Percentiles rank a stretch among this genome's conserved stretches.
Conservation (phyloP, 2,888 invertebrate genomes). For the Sphaerophoria taeniata region DNA sequence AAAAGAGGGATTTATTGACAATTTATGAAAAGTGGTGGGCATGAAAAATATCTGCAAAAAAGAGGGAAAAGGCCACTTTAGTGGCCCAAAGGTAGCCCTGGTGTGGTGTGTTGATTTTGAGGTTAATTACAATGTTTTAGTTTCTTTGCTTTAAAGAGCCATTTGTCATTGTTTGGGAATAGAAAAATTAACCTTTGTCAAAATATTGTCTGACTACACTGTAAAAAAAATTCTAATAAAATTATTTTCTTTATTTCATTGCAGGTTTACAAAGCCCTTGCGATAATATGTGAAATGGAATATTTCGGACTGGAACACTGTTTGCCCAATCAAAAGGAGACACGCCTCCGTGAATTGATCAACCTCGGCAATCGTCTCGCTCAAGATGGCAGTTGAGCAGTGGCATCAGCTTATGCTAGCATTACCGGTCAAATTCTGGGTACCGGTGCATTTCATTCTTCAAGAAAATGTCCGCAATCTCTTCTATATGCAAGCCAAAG, state of each 20-base stretch:
- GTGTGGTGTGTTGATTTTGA: constrained; percentile 50
- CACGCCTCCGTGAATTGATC: constrained; percentile 92
- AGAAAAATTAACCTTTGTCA: background rate
- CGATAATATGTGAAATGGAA: constrained; percentile 92
- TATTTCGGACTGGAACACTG: constrained; percentile 92
- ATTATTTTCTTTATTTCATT: background rate
- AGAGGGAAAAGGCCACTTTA: no score
- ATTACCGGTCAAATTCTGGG: no score
- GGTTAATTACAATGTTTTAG: constrained; percentile 39
- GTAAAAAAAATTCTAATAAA: background rate
- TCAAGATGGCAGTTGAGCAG: constrained; percentile 80
- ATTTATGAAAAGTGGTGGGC: no score
- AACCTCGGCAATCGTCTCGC: constrained; percentile 89
- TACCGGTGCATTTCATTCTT: constrained; percentile 92
- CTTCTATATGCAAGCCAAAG: constrained; percentile 92
- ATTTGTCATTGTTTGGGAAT: background rate
- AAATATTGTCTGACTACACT: background rate
- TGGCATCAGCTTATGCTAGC: no score
- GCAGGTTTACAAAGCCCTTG: constrained; percentile 92
- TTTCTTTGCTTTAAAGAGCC: constrained; percentile 7
- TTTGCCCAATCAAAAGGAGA: constrained; percentile 83
- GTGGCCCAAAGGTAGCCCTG: no score
- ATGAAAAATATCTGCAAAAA: no score
- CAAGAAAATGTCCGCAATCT: constrained; percentile 92
- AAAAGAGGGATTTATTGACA: no score